A percentile compares a stretch with the other conserved stretches of the same genome.
Evolutionary conservation across 1,140 invertebrate genomes (phyloP).

Genomic region (Macrocentrus cingulum): DNA sequence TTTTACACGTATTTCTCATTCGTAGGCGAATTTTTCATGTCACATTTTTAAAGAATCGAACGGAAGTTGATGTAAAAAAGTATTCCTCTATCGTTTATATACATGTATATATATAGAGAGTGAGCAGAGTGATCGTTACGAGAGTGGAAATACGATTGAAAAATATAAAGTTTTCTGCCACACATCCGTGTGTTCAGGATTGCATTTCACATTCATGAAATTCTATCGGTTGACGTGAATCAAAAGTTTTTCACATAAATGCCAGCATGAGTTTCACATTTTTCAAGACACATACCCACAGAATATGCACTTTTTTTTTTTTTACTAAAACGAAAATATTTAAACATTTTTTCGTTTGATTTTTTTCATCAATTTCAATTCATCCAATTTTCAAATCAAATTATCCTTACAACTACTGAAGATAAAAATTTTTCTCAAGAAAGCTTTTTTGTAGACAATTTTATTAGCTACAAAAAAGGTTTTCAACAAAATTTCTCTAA

Average conservation of each 20-base stretch:
- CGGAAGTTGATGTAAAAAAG: neutral
- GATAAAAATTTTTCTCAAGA: too few species aligned
- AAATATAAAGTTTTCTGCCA: slow-evolving; percentile 27
- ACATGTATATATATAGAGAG: neutral
- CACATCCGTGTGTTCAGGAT: slow-evolving; percentile 8
- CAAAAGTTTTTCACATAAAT: slow-evolving; percentile 11
- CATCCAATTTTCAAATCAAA: too few species aligned
- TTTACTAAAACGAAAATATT: neutral
- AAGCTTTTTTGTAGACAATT: too few species aligned
- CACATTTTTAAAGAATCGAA: neutral
- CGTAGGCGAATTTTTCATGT: neutral
- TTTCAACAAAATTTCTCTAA: too few species aligned
- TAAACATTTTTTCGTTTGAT: neutral
- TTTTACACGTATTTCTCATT: too few species aligned
- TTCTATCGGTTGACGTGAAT: slow-evolving; percentile 21
- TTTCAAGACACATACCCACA: neutral
- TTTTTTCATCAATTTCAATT: neutral
- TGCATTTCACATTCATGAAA: slow-evolving; percentile 33
- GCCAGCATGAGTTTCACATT: slow-evolving; percentile 2
- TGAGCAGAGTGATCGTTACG: neutral
- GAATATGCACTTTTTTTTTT: neutral
- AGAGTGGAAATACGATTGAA: slow-evolving; percentile 27
- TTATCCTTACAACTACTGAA: too few species aligned
- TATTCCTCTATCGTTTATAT: neutral
- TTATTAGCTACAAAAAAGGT: too few species aligned